These are phyloP conservation scores for Saccopteryx bilineata DNA, from an alignment of 2,113 vertebrate species.

Conservation along the genomic window DNA sequence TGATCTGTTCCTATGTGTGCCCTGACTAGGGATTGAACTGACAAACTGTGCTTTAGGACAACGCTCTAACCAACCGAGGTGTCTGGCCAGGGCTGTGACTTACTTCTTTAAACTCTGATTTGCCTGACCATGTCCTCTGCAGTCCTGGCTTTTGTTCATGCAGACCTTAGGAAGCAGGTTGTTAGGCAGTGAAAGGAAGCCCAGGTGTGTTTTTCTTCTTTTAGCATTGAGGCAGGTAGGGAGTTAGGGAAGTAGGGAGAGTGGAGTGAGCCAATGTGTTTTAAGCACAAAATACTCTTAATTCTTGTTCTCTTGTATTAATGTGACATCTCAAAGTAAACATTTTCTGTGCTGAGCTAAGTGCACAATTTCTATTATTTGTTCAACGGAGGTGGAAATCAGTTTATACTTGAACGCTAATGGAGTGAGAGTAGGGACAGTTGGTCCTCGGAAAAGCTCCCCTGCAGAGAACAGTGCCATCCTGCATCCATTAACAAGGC, in stretches of 20 bases:
- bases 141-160: conserved; percentile 11
- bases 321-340: conserved; percentile 1
- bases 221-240: background rate
- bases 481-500: background rate
- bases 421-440: background rate
- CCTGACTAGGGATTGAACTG: too few species aligned
- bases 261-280: background rate
- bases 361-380: background rate
- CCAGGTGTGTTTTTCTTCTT: background rate
- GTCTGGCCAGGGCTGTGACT: too few species aligned
- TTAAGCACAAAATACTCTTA: background rate
- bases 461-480: background rate
- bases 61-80: too few species aligned
- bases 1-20: too few species aligned
- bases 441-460: background rate
- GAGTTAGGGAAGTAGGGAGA: background rate
- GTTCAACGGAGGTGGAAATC: background rate
- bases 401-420: background rate
- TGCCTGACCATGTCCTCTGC: background rate
- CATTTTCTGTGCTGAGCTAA: background rate
- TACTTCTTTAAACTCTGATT: background rate
- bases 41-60: too few species aligned
- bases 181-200: background rate
- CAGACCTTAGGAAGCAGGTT: background rate
- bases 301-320: background rate